These are phyloP conservation scores for Tortricodes alternella DNA, from an alignment of 2,888 invertebrate species.

Conservation along the genomic window DNA sequence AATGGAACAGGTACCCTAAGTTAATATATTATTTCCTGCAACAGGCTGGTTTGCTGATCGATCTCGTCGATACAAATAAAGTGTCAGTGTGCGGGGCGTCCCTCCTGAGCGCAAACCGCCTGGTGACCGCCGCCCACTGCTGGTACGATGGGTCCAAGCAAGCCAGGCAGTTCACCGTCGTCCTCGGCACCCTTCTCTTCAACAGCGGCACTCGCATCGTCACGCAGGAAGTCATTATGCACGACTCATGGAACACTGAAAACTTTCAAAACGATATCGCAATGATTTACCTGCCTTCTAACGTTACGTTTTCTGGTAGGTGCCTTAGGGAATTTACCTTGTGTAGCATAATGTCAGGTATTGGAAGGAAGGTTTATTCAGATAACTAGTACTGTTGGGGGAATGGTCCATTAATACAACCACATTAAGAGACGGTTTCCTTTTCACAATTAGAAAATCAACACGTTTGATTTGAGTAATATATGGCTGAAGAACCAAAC, in stretches of 20 bases:
- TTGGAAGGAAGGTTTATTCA: no score
- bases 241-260: constrained; percentile 47
- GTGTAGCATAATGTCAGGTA: no score
- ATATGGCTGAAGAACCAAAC: no score
- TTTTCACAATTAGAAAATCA: no score
- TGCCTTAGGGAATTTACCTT: no score
- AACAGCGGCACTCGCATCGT: constrained; percentile 51
- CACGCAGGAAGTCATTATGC: constrained; percentile 48
- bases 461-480: no score
- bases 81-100: constrained; percentile 58
- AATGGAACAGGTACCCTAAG: no score
- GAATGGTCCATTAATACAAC: no score
- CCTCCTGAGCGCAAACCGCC: constrained; percentile 44
- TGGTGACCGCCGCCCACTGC: constrained; percentile 65
- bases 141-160: constrained; percentile 54
- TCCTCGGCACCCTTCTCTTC: constrained; percentile 55
- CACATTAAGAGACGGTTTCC: no score
- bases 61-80: constrained; percentile 44
- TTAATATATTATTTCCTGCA: constrained; percentile 19
- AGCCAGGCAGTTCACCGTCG: constrained; percentile 49
- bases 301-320: constrained; percentile 44
- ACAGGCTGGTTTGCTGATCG: constrained; percentile 58
- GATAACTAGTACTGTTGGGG: no score
- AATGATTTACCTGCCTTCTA: constrained; percentile 50
- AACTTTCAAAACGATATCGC: constrained; percentile 57